A percentile compares a stretch with the other conserved stretches of the same genome.
phyloP scores from a whole-genome alignment of 1,140 invertebrate genomes.

The Aphelinus certus region DNA sequence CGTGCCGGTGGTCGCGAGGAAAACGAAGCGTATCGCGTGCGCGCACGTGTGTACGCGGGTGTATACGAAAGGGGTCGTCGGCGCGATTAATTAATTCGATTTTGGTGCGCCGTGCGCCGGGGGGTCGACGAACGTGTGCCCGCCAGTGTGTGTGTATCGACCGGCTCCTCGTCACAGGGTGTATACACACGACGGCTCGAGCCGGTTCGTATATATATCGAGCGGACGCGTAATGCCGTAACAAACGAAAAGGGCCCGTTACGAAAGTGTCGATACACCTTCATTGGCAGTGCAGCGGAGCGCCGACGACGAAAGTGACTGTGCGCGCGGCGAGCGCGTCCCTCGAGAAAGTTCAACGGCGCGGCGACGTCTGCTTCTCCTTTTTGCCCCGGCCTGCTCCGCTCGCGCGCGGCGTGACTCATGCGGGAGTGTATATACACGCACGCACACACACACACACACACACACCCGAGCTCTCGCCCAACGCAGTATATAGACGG shows the following conservation, averaged over 20 bases:
- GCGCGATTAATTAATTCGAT: slow-evolving; percentile 35
- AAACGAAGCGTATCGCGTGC: neutral
- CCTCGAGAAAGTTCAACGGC: slow-evolving; percentile 35
- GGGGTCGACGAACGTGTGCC: too few species aligned
- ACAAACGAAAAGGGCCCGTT: too few species aligned
- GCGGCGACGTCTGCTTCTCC: neutral
- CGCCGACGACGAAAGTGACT: too few species aligned
- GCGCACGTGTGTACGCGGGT: neutral
- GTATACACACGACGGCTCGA: too few species aligned
- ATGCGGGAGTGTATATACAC: slow-evolving; percentile 13
- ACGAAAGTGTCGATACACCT: neutral
- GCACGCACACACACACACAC: neutral
- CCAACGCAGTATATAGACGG: too few species aligned
- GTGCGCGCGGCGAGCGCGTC: neutral
- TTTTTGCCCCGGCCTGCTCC: slow-evolving; percentile 8
- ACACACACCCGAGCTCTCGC: too few species aligned
- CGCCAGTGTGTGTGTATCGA: too few species aligned
- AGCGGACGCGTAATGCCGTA: too few species aligned
- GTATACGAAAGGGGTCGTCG: neutral
- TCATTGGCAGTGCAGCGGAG: neutral
- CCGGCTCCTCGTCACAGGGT: too few species aligned
- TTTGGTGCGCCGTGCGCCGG: neutral
- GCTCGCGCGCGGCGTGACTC: slow-evolving; percentile 5
- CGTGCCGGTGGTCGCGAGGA: too few species aligned
- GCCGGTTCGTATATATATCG: too few species aligned